Conservation (phyloP, 1,140 invertebrate species). For the Drosophila obscura region DNA sequence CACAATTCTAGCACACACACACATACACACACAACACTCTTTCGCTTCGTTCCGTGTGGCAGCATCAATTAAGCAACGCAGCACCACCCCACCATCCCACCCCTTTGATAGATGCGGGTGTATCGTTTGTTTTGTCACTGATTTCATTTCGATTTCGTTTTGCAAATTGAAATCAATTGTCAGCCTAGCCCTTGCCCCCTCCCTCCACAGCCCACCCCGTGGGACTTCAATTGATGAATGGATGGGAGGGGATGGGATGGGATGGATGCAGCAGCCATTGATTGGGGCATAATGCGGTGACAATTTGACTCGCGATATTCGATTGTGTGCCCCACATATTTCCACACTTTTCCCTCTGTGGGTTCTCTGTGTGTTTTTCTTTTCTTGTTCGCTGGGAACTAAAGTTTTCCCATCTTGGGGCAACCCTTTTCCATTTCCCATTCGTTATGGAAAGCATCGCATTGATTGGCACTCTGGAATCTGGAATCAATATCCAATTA, state of each 20-base stretch:
- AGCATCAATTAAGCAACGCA: conserved; percentile 64
- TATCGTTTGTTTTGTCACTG: conserved; percentile 80
- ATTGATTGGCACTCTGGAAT: conserved; percentile 56
- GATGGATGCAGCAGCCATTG: conserved; percentile 42
- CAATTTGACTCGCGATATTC: conserved; percentile 49
- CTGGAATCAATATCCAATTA: conserved; percentile 63
- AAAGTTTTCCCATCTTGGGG: conserved; percentile 3
- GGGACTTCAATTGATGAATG: conserved; percentile 43
- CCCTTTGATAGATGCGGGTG: conserved; percentile 64
- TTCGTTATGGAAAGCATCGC: conserved; percentile 34
- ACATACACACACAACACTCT: conserved; percentile 5
- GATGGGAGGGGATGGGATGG: too few species aligned
- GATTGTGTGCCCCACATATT: conserved; percentile 17
- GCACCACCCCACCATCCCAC: conserved; percentile 42
- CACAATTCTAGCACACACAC: conserved; percentile 59
- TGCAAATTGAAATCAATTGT: conserved; percentile 82
- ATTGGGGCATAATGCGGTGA: conserved; percentile 78
- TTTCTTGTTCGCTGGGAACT: conserved; percentile 19
- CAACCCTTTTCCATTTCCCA: conserved; percentile 15
- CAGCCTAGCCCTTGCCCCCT: conserved; percentile 49
- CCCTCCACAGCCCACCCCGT: not conserved
- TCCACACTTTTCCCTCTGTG: too few species aligned
- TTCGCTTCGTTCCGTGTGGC: not conserved
- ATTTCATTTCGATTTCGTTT: conserved; percentile 81
- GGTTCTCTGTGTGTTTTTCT: too few species aligned